phyloP scores from a whole-genome alignment of 2,797 vertebrate genomes.

The Setipinna tenuifilis region DNA sequence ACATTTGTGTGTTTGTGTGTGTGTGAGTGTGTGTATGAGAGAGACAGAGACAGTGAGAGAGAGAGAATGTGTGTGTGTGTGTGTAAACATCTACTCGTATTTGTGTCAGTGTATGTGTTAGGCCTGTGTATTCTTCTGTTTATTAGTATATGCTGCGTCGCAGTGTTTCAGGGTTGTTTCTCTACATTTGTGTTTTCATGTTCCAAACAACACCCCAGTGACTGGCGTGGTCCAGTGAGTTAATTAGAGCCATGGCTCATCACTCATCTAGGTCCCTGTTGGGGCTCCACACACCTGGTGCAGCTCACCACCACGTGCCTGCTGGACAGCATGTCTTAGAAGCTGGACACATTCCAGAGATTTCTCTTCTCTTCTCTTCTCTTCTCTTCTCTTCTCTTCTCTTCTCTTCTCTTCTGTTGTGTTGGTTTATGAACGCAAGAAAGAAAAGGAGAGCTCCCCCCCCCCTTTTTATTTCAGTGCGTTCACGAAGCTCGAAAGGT shows the following conservation, averaged over 20 bases:
- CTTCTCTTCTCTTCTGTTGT: not conserved
- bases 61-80: too few species aligned
- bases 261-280: conserved; percentile 64
- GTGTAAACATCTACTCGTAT: too few species aligned
- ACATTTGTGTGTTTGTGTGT: too few species aligned
- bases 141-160: conserved; percentile 40
- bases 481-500: not conserved
- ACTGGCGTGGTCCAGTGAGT: conserved; percentile 66
- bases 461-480: not conserved
- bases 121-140: not conserved
- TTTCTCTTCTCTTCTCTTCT: too few species aligned
- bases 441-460: too few species aligned
- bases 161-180: not conserved
- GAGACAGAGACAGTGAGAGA: too few species aligned
- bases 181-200: conserved; percentile 45
- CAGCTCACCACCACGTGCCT: conserved; percentile 50
- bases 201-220: conserved; percentile 59
- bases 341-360: too few species aligned
- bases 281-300: conserved; percentile 71
- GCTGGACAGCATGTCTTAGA: not conserved
- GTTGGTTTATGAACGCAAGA: not conserved
- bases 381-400: too few species aligned
- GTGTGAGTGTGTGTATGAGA: conserved; percentile 17
- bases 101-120: conserved; percentile 22
- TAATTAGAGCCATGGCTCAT: conserved; percentile 70